A percentile compares a stretch with the other conserved stretches of the same genome.
Evolutionary conservation across 2,797 vertebrate genomes (phyloP).

Genomic region (Danio choprae): DNA sequence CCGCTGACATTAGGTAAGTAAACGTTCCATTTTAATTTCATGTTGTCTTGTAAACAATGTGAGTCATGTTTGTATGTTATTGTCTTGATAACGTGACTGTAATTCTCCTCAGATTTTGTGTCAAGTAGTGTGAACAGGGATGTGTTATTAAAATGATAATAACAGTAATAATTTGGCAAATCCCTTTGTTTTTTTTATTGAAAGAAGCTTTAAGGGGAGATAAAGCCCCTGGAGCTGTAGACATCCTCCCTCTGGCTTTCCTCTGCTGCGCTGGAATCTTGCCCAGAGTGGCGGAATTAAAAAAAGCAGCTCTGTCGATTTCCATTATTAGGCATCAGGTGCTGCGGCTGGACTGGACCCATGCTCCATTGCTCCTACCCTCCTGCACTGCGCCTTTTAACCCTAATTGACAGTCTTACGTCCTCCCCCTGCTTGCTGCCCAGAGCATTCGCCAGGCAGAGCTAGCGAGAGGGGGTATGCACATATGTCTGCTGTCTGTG

Average conservation of each 20-base stretch:
- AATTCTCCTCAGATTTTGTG: neutral
- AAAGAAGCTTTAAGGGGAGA: constrained; percentile 55
- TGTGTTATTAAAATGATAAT: constrained; percentile 37
- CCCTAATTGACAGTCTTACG: constrained; percentile 76
- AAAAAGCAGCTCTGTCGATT: constrained; percentile 70
- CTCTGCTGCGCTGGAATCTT: constrained; percentile 63
- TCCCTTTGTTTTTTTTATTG: constrained; percentile 11
- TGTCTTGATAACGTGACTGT: neutral
- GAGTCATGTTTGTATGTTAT: constrained; percentile 18
- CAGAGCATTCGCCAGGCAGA: constrained; percentile 51
- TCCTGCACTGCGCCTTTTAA: constrained; percentile 71
- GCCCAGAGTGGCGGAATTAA: constrained; percentile 66
- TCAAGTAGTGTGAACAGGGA: neutral
- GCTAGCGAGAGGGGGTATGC: constrained; percentile 19
- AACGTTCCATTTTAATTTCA: neutral
- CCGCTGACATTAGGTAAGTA: neutral
- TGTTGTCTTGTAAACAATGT: constrained; percentile 10
- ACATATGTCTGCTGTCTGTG: constrained; percentile 40
- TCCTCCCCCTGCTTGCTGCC: constrained; percentile 63
- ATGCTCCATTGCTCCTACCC: constrained; percentile 63
- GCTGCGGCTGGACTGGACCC: constrained; percentile 30
- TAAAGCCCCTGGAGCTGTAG: constrained; percentile 66
- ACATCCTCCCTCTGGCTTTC: constrained; percentile 59
- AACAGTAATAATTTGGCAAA: constrained; percentile 17
- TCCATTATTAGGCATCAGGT: constrained; percentile 76